Evolutionary conservation across 2,797 vertebrate genomes (phyloP), one percentile per base, ranked within the genome.

Genomic region (Chromobotia macracanthus): DNA sequence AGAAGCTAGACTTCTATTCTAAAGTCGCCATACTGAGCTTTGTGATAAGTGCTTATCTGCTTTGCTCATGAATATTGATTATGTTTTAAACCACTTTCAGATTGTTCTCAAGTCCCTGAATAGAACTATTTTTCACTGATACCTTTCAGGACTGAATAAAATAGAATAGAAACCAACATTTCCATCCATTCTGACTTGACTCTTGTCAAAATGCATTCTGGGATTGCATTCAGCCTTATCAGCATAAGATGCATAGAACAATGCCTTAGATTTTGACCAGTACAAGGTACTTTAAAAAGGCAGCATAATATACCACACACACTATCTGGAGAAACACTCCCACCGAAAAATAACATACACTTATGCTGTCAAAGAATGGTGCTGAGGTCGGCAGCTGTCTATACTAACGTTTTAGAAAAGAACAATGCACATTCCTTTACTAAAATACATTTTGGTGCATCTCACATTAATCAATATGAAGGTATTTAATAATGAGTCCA

Each of bases 221-320:
- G 58, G 58, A 60, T 60, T 60, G 28, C n/a, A n/a, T n/a, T n/a
- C n/a, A n/a, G n/a, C 25, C 58, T 60, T 60, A 16, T 16, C 56
- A 4, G 23, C 12, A 25, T 25, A 58, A 21, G 23, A 25, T 25
- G 25, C 21, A 25, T 58, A 23, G 4, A 58, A 58, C 5, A 15
- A 3, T 10, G 38, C 38, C 38, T 41, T 41, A 41, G 38, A 41
- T 9, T 41, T 41, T 31, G 31, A 31, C 31, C 31, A 53, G n/a
- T 8, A 53, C 53, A 56, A 21, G 19, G 9, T 5, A 56, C 13
- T 7, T 9, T 46, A 12, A 41, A 10, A 56, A 15, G 18, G 11
- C 18, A 3, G 56, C 1, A 28, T n/a, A 2, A 31, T 73, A 31
- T 61, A 48, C 41, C 0, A 1, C 56, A 1, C 56, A 73, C 7